Conservation (phyloP, 2,113 vertebrate species). For the Geococcyx californianus region DNA sequence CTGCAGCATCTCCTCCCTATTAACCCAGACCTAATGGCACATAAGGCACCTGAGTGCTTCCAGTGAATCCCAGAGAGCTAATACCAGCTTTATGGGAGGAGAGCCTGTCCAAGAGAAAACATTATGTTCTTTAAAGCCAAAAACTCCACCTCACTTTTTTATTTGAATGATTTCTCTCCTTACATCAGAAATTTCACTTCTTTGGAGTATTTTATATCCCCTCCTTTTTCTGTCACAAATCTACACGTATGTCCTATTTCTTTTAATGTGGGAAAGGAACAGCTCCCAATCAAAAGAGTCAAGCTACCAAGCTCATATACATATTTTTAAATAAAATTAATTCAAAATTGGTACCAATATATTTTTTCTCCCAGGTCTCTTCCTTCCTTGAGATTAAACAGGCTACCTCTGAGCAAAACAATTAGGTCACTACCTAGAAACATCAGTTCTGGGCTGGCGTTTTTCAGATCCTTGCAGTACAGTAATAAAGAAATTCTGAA, state of each 20-base stretch:
- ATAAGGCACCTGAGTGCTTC: constrained; percentile 16
- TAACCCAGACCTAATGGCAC: constrained; percentile 34
- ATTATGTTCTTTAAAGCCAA: constrained; percentile 20
- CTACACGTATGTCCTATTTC: not conserved
- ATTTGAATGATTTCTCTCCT: not conserved
- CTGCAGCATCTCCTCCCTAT: constrained; percentile 31
- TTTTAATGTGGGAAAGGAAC: not conserved
- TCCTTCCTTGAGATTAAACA: not conserved
- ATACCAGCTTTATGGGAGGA: constrained; percentile 20
- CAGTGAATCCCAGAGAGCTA: not conserved
- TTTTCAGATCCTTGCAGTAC: not conserved
- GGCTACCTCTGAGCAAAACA: not conserved
- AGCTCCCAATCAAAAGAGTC: not conserved
- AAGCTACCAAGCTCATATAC: not conserved
- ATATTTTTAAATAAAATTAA: not conserved
- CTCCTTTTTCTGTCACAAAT: not conserved
- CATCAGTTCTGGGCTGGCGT: not conserved
- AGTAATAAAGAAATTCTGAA: not conserved
- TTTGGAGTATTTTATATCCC: not conserved
- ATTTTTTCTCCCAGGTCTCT: not conserved
- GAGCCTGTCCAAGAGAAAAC: constrained; percentile 35
- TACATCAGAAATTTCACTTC: not conserved
- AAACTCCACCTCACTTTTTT: constrained; percentile 26
- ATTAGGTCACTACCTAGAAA: not conserved
- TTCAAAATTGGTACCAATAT: not conserved